Evolutionary conservation across 2,113 vertebrate genomes (phyloP), one percentile per base, ranked within the genome.

Genomic region (Acanthisitta chloris): DNA sequence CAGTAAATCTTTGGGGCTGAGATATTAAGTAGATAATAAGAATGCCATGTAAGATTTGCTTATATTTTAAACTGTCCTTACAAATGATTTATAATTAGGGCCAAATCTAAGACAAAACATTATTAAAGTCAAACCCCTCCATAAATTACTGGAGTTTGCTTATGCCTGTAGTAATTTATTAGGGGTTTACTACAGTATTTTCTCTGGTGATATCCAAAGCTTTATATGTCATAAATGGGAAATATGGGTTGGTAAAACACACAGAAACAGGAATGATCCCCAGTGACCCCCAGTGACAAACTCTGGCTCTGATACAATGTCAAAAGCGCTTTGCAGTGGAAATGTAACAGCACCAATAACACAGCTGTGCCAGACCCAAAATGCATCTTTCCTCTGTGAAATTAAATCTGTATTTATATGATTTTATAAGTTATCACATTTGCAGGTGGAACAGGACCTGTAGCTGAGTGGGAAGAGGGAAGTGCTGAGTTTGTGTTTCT

Each of bases 21-120:
- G 87, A 96, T 97, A 97, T 98, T 97, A 97, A 98, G 97, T 94
- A 97, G 98, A 98, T 98, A 97, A 97, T 97, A 97, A 98, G 97
- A 96, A 96, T 95, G 97, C 97, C 96, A 96, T 88, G 79, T 95
- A 94, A 97, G 97, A 97, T 97, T 98, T 97, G 97, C 97, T 96
- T 97, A 97, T 96, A 97, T 98, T 97, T 97, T 97, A 97, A 97
- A 96, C 96, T 95, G 97, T 92, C 96, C 95, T 97, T 89, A 93
- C 94, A 89, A 95, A 96, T 96, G 96, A 98, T 98, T 98, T 98
- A 98, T 97, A 98, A 97, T 97, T 97, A 97, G 81, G 96, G 92
- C 94, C 92, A 97, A 97, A 97, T 96, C 95, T 96, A 97, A 98
- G 97, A 97, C 96, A 98, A 97, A 98, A 98, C 96, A 97, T 97